Evolutionary conservation across 2,797 vertebrate genomes (phyloP).

Genomic region (Hippocampus kuda): DNA sequence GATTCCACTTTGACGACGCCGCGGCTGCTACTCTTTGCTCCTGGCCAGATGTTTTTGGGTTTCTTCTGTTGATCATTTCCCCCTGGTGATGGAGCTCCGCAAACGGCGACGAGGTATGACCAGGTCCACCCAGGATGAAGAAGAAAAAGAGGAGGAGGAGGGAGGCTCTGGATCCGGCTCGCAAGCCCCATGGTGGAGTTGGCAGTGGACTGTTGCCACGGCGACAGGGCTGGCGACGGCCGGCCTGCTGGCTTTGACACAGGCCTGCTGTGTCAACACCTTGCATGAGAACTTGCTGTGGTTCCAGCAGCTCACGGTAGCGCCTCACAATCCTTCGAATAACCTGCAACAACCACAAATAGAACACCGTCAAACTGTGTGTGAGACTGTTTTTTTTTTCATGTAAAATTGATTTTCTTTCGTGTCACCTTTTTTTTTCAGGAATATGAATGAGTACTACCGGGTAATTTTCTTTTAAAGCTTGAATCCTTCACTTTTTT

Average conservation of each 20-base stretch:
- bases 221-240: slow-evolving; percentile 51
- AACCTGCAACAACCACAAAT: neutral
- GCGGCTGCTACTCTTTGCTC: slow-evolving; percentile 16
- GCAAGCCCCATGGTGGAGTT: slow-evolving; percentile 30
- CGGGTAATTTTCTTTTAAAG: no score
- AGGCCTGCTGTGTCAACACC: slow-evolving; percentile 57
- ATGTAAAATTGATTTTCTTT: no score
- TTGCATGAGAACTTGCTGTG: slow-evolving; percentile 65
- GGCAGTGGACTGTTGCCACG: slow-evolving; percentile 56
- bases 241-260: slow-evolving; percentile 38
- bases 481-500: no score
- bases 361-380: no score
- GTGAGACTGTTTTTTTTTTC: no score
- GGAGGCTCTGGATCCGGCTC: slow-evolving; percentile 34
- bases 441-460: no score
- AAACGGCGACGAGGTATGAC: slow-evolving; percentile 41
- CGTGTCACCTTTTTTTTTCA: no score
- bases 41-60: slow-evolving; percentile 42
- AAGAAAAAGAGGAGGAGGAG: neutral
- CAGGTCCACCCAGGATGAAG: neutral
- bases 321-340: neutral
- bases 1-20: slow-evolving; percentile 41
- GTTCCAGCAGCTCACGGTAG: slow-evolving; percentile 68
- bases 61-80: slow-evolving; percentile 18
- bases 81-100: slow-evolving; percentile 52